A percentile compares a stretch with the other conserved stretches of the same genome.
These are phyloP conservation scores for Nomada fucata DNA, from an alignment of 2,888 invertebrate species.

Conservation along the genomic window DNA sequence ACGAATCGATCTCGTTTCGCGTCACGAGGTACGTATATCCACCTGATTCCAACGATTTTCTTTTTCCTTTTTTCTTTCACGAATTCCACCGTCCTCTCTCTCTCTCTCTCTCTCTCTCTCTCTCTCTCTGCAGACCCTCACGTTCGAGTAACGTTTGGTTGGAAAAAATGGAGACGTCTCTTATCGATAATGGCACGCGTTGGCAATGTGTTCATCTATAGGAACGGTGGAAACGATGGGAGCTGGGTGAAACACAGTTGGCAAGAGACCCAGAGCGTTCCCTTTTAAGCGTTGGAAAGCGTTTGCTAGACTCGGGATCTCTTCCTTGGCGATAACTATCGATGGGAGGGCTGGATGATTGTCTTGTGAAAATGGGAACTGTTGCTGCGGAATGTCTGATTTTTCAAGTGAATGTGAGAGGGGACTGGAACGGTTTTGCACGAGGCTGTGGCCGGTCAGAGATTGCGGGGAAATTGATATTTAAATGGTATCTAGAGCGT, in stretches of 20 bases:
- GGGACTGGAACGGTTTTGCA: not conserved
- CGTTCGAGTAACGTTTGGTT: not conserved
- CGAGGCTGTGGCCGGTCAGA: no score
- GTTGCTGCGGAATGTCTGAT: not conserved
- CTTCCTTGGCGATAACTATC: constrained; percentile 2
- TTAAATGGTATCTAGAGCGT: no score
- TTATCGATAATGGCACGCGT: constrained; percentile 64
- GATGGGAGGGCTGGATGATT: constrained; percentile 3
- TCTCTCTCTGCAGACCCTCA: not conserved
- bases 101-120: not conserved
- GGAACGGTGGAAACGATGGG: constrained; percentile 4
- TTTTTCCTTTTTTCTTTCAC: not conserved
- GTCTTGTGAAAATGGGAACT: constrained; percentile 1
- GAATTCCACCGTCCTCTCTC: not conserved
- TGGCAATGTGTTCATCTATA: constrained; percentile 58
- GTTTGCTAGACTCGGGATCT: not conserved
- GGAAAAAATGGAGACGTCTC: constrained; percentile 45
- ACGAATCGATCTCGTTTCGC: constrained; percentile 65
- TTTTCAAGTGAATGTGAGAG: not conserved
- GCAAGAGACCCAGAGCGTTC: not conserved
- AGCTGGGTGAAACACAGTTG: constrained; percentile 19
- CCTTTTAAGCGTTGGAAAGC: not conserved
- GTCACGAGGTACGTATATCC: constrained; percentile 1
- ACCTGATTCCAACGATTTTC: not conserved
- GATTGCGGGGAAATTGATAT: no score